Evolutionary conservation across 2,888 invertebrate genomes (phyloP), one percentile per base, ranked within the genome.

Genomic region (Cosmorhoe ocellata): DNA sequence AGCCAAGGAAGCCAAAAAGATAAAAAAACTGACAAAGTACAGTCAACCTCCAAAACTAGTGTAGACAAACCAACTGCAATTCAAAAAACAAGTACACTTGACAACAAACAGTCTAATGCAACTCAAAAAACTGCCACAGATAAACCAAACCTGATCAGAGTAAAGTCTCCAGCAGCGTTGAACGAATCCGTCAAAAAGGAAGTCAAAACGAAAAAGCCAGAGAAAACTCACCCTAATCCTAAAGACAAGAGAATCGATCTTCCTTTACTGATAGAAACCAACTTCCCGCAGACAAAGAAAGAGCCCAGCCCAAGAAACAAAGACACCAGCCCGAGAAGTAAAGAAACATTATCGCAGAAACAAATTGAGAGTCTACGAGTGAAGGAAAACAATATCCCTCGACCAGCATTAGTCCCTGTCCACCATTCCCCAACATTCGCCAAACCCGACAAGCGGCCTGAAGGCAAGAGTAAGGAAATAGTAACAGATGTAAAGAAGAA

Each of bases 351-450:
- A 13, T 72, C 76, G 6, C 79, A 81, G 32, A 85, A 84, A 36
- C 80, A 81, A 38, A 81, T 87, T 6, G 87, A 89, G 39, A 79
- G 41, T 18, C 79, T 88, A 81, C 67, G 84, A 31, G 71, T 78
- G 0, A 68, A 76, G 0, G 89, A 90, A 33, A 87, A 82, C 48
- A 87, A 87, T 41, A 81, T 90, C 26, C 89, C 89, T 0, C 58
- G 88, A 39, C 89, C 89, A 0, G 72, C 76, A 0, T 59, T 89
- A 59, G 74, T 89, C 1, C 84, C 85, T 0, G 80, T 86, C 0
- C 79, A 80, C 39, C 82, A 82, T 63, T 87, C 89, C 0, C 89
- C 89, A 0, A 89, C 89, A 0, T 88, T 90, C 24, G 85, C 82
- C 0, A 89, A 89, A 59, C 88, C 89, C 0, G 89, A 87, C 14